phyloP scores from a whole-genome alignment of 1,140 invertebrate genomes.

The Dinoponera quadriceps region DNA sequence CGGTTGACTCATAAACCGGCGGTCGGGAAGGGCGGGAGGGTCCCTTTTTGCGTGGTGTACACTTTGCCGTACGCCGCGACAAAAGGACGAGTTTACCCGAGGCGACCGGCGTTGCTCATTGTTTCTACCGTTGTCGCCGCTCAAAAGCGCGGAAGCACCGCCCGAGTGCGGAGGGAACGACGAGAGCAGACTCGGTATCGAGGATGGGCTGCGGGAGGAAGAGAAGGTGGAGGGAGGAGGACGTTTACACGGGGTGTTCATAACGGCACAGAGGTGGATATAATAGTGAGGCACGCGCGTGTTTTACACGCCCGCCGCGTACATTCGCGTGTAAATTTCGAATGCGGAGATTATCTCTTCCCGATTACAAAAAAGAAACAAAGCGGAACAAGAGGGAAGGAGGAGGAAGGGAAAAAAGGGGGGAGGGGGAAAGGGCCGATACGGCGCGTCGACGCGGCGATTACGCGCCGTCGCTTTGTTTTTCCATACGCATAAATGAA shows the following conservation, averaged over 20 bases:
- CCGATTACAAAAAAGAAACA: not conserved
- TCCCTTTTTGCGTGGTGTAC: not conserved
- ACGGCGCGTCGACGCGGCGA: slow-evolving; percentile 2
- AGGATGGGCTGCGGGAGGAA: not conserved
- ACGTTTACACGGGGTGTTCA: slow-evolving; percentile 68
- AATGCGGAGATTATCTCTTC: slow-evolving; percentile 35
- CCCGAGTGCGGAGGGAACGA: not conserved
- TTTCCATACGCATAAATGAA: slow-evolving; percentile 9
- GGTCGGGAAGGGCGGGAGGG: not conserved
- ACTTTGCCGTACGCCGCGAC: slow-evolving; percentile 25
- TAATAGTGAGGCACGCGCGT: slow-evolving; percentile 41
- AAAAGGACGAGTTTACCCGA: slow-evolving; percentile 58
- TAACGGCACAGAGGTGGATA: slow-evolving; percentile 53
- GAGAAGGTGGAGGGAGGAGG: slow-evolving; percentile 26
- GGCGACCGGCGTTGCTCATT: slow-evolving; percentile 50
- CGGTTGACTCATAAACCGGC: slow-evolving; percentile 14
- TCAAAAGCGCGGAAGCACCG: slow-evolving; percentile 60
- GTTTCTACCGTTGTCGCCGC: slow-evolving; percentile 63
- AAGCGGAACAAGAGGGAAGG: not conserved
- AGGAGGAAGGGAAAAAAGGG: not conserved
- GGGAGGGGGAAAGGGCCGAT: not conserved
- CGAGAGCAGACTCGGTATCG: not conserved
- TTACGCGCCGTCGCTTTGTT: slow-evolving; percentile 10
- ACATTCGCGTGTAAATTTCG: slow-evolving; percentile 56
- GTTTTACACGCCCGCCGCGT: slow-evolving; percentile 13